phyloP scores from a whole-genome alignment of 23 tunicate genomes.

The Oikopleura vanhoeffeni region DNA sequence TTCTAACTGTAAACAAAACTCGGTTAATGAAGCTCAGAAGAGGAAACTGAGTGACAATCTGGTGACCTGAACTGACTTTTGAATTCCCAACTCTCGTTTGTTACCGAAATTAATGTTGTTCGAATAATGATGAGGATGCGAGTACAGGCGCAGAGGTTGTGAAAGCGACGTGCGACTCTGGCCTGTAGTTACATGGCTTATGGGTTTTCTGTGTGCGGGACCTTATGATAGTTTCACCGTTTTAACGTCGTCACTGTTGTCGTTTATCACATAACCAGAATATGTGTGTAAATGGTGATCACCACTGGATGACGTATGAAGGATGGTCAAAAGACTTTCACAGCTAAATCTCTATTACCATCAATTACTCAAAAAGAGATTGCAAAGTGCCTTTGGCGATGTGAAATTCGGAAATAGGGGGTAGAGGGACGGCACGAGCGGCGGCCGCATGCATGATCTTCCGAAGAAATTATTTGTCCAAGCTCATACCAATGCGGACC shows the following conservation, averaged over 20 bases:
- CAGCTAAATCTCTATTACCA: not conserved
- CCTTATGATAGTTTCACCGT: not conserved
- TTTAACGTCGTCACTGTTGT: not conserved
- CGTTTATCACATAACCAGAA: not conserved
- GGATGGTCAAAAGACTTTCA: not conserved
- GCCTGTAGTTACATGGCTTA: not conserved
- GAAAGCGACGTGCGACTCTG: not conserved
- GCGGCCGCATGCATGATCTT: not conserved
- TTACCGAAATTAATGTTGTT: no score
- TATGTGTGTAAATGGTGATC: not conserved
- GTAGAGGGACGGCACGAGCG: not conserved
- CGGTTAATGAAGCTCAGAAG: not conserved
- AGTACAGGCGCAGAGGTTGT: not conserved
- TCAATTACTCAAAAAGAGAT: not conserved
- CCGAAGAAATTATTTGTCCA: not conserved
- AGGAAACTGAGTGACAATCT: not conserved
- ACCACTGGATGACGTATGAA: not conserved
- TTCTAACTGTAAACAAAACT: not conserved
- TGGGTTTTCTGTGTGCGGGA: not conserved
- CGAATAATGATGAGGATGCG: not conserved
- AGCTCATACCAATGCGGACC: not conserved
- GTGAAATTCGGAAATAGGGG: not conserved
- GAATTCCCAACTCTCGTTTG: not conserved
- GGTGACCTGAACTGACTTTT: not conserved
- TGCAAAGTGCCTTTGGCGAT: not conserved